A percentile compares a stretch with the other conserved stretches of the same genome.
Conservation (phyloP, 1,140 invertebrate species). For the Dermatophagoides farinae region DNA sequence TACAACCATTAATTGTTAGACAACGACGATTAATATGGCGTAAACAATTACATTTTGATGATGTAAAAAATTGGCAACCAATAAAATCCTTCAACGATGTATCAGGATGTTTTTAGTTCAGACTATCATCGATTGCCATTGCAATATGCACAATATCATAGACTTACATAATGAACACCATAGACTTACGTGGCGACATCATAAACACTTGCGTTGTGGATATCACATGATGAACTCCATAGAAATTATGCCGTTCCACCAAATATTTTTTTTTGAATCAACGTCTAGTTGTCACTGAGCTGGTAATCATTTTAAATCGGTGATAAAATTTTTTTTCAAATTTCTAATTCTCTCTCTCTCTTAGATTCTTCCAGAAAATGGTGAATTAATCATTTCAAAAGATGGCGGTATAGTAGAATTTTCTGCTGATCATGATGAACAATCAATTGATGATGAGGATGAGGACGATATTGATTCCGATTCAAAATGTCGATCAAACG, state of each 20-base stretch:
- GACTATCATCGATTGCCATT: too few relatives aligned
- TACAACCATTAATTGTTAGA: background rate
- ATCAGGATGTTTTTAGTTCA: too few relatives aligned
- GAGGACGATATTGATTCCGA: background rate
- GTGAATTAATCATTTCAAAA: background rate
- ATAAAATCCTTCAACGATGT: background rate
- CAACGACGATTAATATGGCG: background rate
- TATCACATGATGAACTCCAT: too few relatives aligned
- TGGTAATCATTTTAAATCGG: background rate
- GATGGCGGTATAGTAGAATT: background rate
- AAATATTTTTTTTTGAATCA: too few relatives aligned
- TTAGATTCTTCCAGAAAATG: background rate
- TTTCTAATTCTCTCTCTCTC: background rate
- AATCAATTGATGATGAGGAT: background rate
- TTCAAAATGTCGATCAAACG: background rate
- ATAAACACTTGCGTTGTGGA: too few relatives aligned
- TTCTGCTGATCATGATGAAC: background rate
- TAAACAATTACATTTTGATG: background rate
- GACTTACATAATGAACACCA: too few relatives aligned
- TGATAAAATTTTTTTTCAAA: background rate
- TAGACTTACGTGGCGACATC: too few relatives aligned
- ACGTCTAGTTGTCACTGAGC: too few relatives aligned
- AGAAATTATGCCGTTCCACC: too few relatives aligned
- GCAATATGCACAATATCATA: too few relatives aligned
- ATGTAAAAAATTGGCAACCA: conserved; percentile 1